Evolutionary conservation across 2,888 invertebrate species (phyloP), one percentile per base, ranked within the genome.

Genomic region (Pedicia rivosa): DNA sequence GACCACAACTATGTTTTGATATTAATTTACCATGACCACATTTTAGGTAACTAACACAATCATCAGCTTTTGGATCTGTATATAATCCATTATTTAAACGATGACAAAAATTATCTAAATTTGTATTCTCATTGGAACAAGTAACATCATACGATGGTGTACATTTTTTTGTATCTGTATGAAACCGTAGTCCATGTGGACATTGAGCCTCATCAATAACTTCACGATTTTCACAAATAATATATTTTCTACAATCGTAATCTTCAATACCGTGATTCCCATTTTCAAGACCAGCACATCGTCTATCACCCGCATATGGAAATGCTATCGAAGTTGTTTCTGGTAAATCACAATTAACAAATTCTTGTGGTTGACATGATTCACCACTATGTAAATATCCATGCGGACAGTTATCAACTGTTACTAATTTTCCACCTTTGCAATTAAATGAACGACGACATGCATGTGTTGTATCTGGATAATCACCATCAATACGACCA

Each of bases 401-500:
- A 3, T 53, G 45, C 4, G 59, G 58, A 46, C 71, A 71, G 22
- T 62, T 54, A 16, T 66, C 68, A 34, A 55, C 51, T 43, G 64
- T 65, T 10, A 65, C 59, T 29, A 70, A 47, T 41, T 62, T 60
- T 4, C 66, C 66, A 13, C 65, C 66, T 40, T 57, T 56, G 46
- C 72, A 72, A 13, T 53, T 54, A 39, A 68, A 57, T 17, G 58
- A 57, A 10, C 72, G 64, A 0, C 64, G 64, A 46, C 72, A 72
- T 36, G 65, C 64, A 47, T 71, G 68, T 2, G 68, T 68, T 5
- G 68, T 60, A 50, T 73, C 72, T 16, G 67, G 64, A 49, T 70
- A 69, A 28, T 60, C 53, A 1, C 72, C 72, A 51, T 72, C 67
- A 2, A 65, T 60, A 27, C 69, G 57, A 2, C 70, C 70, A 6